Evolutionary conservation across 2,113 vertebrate species (phyloP), one percentile per base, ranked within the genome.

Genomic region (Platysternon megacephalum): DNA sequence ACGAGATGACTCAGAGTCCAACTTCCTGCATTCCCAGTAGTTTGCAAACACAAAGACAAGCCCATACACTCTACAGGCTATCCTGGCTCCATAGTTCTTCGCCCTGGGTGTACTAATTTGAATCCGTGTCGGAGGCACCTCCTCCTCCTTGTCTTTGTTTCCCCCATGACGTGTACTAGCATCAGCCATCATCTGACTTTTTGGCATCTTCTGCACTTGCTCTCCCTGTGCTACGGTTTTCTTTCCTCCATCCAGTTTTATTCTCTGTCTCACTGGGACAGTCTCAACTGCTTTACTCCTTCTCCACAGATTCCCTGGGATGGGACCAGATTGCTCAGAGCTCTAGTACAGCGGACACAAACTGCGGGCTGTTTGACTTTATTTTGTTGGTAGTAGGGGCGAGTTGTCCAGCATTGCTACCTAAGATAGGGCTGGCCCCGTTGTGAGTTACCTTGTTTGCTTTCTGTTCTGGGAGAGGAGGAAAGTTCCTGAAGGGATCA

Each of bases 181-280:
- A 2, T 3, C 48, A 0, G 0, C 26, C 55, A 1, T 4, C 76
- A 0, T 35, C 87, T 78, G 17, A 39, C 6, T 21, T 68, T 61
- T 68, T 68, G 35, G 65, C 65, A n/a, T 68, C 65, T 68, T 68
- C 65, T 68, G 7, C 65, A n/a, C n/a, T 39, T 68, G 17, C 32
- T 68, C 35, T n/a, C 32, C 61, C 13, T 68, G 17, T 68, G 65
- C 65, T 21, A 4, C 5, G 17, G n/a, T 68, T n/a, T 22, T 9
- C 19, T n/a, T 68, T 21, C 61, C 21, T n/a, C 19, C 35, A 8
- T n/a, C 65, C 35, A 21, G 65, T 68, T 68, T 68, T 39, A 68
- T 68, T 68, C 58, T 35, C 65, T 68, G 65, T 68, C 65, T 39
- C 17, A 22, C 58, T 13, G 11, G 16, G 35, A 19, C 17, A 39